phyloP scores from a whole-genome alignment of 2,113 vertebrate species.

The Collichthys lucidus region DNA sequence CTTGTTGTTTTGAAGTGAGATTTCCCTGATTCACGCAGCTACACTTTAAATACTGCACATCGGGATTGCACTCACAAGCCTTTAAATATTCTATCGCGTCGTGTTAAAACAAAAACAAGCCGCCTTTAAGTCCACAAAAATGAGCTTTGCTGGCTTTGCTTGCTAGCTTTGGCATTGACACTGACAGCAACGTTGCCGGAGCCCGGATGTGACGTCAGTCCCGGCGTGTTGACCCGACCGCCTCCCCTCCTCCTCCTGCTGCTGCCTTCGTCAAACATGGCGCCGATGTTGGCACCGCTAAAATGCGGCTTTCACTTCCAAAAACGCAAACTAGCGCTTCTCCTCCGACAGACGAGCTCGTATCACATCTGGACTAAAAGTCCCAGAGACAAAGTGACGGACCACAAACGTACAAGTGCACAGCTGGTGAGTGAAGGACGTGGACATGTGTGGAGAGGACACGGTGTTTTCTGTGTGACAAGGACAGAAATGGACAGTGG shows the following conservation, averaged over 20 bases:
- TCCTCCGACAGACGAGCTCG: constrained; percentile 77
- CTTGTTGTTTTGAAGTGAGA: not conserved
- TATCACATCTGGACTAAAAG: constrained; percentile 70
- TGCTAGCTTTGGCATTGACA: constrained; percentile 55
- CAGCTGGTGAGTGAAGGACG: constrained; percentile 56
- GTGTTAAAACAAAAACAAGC: not conserved
- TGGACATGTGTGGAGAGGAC: constrained; percentile 37
- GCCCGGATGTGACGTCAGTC: constrained; percentile 64
- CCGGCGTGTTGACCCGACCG: constrained; percentile 25
- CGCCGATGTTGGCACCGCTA: constrained; percentile 76
- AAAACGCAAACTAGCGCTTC: constrained; percentile 72
- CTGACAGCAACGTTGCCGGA: not conserved
- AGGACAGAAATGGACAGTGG: constrained; percentile 61
- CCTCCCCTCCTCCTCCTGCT: no score
- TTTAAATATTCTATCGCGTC: not conserved
- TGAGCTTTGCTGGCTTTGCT: not conserved
- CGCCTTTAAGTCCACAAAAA: not conserved
- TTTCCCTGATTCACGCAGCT: not conserved
- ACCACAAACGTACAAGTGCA: constrained; percentile 38
- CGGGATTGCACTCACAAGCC: not conserved
- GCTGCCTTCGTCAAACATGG: constrained; percentile 77
- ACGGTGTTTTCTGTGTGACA: constrained; percentile 54
- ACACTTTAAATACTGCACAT: accelerated
- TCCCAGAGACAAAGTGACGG: constrained; percentile 5
- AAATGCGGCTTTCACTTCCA: constrained; percentile 79